Evolutionary conservation across 2,888 invertebrate genomes (phyloP).

Genomic region (Halictus ligatus): DNA sequence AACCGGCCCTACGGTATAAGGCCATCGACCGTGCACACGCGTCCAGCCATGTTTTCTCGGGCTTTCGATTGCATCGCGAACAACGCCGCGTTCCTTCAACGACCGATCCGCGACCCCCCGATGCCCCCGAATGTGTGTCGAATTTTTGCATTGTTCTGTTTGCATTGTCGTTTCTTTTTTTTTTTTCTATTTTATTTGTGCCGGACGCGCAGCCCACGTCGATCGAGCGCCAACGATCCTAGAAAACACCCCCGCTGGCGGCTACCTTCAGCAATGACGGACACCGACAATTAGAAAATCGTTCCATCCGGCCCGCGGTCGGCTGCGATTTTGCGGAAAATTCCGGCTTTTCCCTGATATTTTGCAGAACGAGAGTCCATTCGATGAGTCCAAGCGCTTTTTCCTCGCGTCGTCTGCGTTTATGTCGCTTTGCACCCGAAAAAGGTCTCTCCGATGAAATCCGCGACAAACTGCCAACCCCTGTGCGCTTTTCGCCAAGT

Average conservation of each 20-base stretch:
- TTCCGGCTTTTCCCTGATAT: neutral
- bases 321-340: neutral
- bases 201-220: neutral
- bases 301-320: neutral
- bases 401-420: too few relatives aligned
- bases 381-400: too few relatives aligned
- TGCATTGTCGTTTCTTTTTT: too few relatives aligned
- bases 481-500: too few relatives aligned
- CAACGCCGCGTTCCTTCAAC: neutral
- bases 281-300: neutral
- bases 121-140: slow-evolving; percentile 27
- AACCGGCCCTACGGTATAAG: slow-evolving; percentile 12
- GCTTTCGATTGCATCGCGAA: slow-evolving; percentile 13
- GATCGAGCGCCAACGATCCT: neutral
- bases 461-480: too few relatives aligned
- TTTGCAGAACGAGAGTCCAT: neutral
- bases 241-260: neutral
- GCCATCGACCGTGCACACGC: slow-evolving; percentile 26
- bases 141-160: neutral
- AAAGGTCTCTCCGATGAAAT: too few relatives aligned
- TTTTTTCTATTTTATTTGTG: too few relatives aligned
- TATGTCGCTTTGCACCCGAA: too few relatives aligned
- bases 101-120: slow-evolving; percentile 7
- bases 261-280: neutral
- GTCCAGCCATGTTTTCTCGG: slow-evolving; percentile 6